phyloP scores from a whole-genome alignment of 2,113 vertebrate species.

The Rostratula benghalensis region DNA sequence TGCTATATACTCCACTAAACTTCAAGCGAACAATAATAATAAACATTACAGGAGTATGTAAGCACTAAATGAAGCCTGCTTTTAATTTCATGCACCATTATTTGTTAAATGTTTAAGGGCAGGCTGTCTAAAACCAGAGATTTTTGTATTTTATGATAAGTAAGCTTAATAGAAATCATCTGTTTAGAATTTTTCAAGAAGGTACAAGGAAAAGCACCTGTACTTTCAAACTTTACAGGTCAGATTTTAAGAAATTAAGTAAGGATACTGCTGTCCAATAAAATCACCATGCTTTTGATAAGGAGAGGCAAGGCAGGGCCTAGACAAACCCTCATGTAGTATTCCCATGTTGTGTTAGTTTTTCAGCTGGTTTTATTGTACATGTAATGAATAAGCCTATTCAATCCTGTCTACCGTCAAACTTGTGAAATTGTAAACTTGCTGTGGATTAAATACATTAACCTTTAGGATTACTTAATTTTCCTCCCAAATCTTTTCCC shows the following conservation, averaged over 20 bases:
- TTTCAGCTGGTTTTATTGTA: background rate
- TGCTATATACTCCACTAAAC: background rate
- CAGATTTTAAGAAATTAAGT: background rate
- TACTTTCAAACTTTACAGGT: background rate
- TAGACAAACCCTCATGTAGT: background rate
- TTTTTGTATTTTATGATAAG: background rate
- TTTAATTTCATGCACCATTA: conserved; percentile 11
- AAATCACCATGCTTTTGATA: background rate
- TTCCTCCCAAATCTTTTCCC: background rate
- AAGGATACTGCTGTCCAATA: background rate
- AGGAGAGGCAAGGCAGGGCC: background rate
- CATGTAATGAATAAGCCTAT: background rate
- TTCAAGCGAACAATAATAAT: background rate
- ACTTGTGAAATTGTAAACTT: background rate
- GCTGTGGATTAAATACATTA: background rate
- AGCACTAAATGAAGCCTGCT: conserved; percentile 7
- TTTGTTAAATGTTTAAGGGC: background rate
- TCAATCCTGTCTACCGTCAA: background rate
- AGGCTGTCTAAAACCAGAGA: background rate
- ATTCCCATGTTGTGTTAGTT: accelerated
- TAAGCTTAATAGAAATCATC: background rate
- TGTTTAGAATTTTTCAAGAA: background rate
- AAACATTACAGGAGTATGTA: background rate
- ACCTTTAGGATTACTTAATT: background rate
- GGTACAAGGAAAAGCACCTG: background rate